Conservation (phyloP, 2,888 invertebrate species). For the Cephus pulcher region DNA sequence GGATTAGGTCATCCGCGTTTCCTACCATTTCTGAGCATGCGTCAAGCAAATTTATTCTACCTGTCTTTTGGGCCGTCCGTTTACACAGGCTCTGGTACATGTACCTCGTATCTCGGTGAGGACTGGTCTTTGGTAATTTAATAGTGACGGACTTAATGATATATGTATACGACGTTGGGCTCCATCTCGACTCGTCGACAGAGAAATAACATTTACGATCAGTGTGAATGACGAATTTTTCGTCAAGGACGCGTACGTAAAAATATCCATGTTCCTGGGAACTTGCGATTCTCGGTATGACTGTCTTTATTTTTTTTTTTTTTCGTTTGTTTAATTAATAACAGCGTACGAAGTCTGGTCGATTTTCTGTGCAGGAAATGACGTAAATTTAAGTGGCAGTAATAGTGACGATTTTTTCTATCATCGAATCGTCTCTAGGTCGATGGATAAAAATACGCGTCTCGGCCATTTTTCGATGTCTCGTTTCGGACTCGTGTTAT, state of each 20-base stretch:
- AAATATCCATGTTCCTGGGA: neutral
- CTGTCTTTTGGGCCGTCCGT: neutral
- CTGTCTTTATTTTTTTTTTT: neutral
- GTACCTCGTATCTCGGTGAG: neutral
- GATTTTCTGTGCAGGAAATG: neutral
- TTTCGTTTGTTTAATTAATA: neutral
- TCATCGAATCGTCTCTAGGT: neutral
- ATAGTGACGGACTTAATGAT: too few species aligned
- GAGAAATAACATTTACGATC: neutral
- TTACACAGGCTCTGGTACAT: neutral
- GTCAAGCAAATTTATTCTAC: neutral
- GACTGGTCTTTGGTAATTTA: neutral
- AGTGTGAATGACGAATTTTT: neutral
- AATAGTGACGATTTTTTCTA: neutral
- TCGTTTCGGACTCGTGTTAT: neutral
- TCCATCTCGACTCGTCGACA: neutral
- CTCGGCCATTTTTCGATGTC: neutral
- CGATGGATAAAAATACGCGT: neutral
- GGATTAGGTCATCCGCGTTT: neutral
- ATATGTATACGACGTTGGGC: neutral
- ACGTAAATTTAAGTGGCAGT: neutral
- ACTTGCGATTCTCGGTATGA: neutral
- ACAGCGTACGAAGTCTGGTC: neutral
- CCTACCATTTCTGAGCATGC: neutral
- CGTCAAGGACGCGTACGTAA: neutral